Conservation (phyloP, 2,888 invertebrate species). For the Tenthredo notha region DNA sequence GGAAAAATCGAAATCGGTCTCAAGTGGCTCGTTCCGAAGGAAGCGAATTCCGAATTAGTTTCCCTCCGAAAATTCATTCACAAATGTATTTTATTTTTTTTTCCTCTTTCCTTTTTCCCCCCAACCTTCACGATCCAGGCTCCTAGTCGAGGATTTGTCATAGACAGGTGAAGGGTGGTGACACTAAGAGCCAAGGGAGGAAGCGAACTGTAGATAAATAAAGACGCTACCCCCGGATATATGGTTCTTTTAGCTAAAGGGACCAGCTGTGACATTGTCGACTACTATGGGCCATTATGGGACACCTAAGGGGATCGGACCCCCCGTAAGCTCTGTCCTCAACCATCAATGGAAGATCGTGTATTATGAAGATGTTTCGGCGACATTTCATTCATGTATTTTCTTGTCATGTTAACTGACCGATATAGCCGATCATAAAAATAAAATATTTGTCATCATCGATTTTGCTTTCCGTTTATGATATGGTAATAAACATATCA, state of each 20-base stretch:
- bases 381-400: slow-evolving; percentile 27
- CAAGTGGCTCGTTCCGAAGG: slow-evolving; percentile 53
- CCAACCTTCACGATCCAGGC: neutral
- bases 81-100: neutral
- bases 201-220: slow-evolving; percentile 33
- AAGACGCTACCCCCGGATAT: slow-evolving; percentile 68
- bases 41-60: slow-evolving; percentile 47
- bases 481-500: neutral
- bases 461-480: neutral
- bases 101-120: neutral
- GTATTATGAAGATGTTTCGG: slow-evolving; percentile 30
- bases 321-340: slow-evolving; percentile 54
- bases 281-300: slow-evolving; percentile 53
- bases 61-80: slow-evolving; percentile 6
- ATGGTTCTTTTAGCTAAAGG: slow-evolving; percentile 64
- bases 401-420: neutral
- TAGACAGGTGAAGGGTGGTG: slow-evolving; percentile 69
- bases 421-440: neutral
- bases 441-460: neutral
- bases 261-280: slow-evolving; percentile 52
- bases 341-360: slow-evolving; percentile 39
- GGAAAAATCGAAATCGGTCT: slow-evolving; percentile 37
- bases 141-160: slow-evolving; percentile 68
- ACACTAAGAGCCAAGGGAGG: slow-evolving; percentile 49
- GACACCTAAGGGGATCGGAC: slow-evolving; percentile 52